phyloP scores from a whole-genome alignment of 2,113 vertebrate genomes.

The Danionella cerebrum region DNA sequence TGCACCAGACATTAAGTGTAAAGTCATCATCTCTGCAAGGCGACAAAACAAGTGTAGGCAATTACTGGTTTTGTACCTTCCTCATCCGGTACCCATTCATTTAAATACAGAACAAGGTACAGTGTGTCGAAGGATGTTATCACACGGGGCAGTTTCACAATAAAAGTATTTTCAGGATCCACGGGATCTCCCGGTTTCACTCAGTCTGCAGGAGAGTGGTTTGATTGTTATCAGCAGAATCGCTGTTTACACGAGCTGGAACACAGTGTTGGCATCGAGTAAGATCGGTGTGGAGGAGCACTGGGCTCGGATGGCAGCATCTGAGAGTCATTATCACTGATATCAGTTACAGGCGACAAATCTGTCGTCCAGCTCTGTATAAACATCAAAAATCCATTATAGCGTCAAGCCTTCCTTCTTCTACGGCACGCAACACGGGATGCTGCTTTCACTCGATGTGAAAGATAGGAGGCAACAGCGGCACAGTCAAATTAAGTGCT shows the following conservation, averaged over 20 bases:
- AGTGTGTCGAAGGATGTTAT: no score
- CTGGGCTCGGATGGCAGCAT: not conserved
- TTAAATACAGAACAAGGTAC: no score
- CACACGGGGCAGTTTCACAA: no score
- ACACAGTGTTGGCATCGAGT: not conserved
- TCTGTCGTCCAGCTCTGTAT: not conserved
- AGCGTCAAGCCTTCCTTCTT: not conserved
- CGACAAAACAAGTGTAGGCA: no score
- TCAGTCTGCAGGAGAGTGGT: not conserved
- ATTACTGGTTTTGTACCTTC: no score
- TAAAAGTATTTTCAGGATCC: no score
- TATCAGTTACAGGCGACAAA: slow-evolving; percentile 1
- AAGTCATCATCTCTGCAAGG: no score
- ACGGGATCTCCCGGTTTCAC: no score
- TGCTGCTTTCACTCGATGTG: not conserved
- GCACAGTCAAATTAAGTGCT: not conserved
- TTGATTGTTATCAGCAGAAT: slow-evolving; percentile 9
- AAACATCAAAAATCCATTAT: not conserved
- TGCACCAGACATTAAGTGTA: no score
- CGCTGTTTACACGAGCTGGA: not conserved
- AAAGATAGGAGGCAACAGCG: not conserved
- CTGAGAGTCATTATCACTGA: not conserved
- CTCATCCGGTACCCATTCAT: no score
- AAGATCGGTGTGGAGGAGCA: not conserved
- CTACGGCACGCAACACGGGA: not conserved